Base-by-base conservation (phyloP, 2,888 invertebrate species). In the Brenthis hecate region DNA sequence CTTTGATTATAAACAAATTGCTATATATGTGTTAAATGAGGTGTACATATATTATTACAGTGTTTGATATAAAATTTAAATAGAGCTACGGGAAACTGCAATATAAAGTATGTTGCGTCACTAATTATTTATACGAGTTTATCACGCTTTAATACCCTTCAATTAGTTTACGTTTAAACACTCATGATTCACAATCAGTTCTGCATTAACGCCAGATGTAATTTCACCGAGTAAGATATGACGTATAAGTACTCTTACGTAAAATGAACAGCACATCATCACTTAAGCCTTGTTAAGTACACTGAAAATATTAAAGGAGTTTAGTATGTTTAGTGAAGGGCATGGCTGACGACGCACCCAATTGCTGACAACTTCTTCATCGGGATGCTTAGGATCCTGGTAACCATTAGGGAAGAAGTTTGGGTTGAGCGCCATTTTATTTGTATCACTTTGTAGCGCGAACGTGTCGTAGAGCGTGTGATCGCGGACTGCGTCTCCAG, bases 311-410 rank as follows among this genome's bases (percentile, higher is more conserved):
- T 32, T 55, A 50, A n/a, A 28, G 14, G 43, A 2, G 48, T 53
- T 62, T 51, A 36, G 62, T 28, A 36, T 28, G 47, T 61, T 67
- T 56, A 69, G 36, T 56, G 28, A 23, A 69, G 55, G 54, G 13
- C 14, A 70, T 53, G 58, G 53, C 28, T 63, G 51, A 74, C 78
- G 82, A 93, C 94, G 88, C 93, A 94, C 94, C 94, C 94, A 94
- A 81, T 94, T 94, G 78, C 89, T 87, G 80, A 94, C 94, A 70
- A 91, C 91, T 84, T 94, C 94, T 74, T 94, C 94, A 73, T 94
- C 94, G 72, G 87, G 92, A 81, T 92, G 92, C 87, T 87, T 89
- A 75, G 91, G 86, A 78, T 92, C 92, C 85, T 92, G 92, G 85
- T 92, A 92, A 68, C 92, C 92, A 80, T 92, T 92, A 82, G 92